A percentile compares a stretch with the other conserved stretches of the same genome.
These are phyloP conservation scores for Sandelia bainsii DNA, from an alignment of 2,797 vertebrate genomes.

Conservation along the genomic window DNA sequence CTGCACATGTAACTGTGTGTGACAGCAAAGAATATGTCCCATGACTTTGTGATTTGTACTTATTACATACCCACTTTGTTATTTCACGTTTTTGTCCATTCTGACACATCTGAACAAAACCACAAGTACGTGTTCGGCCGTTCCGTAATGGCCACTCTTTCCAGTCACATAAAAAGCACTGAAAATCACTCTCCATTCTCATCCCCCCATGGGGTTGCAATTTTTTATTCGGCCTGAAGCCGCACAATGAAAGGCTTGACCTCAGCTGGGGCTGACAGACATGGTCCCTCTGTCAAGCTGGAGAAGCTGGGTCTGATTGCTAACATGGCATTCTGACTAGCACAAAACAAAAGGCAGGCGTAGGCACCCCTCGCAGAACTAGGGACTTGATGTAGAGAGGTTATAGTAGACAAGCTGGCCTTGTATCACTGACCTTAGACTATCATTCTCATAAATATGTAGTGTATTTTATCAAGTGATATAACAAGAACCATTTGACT, in stretches of 20 bases:
- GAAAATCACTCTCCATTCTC: constrained; percentile 28
- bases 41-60: neutral
- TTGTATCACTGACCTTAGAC: neutral
- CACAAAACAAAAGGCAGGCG: constrained; percentile 32
- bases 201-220: constrained; percentile 25
- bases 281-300: constrained; percentile 52
- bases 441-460: neutral
- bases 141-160: constrained; percentile 2
- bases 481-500: neutral
- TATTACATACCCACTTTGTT: neutral
- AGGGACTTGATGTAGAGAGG: constrained; percentile 6
- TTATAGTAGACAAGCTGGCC: constrained; percentile 7
- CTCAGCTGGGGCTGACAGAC: constrained; percentile 30
- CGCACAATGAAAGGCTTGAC: constrained; percentile 58
- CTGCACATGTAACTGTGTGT: neutral
- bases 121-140: constrained; percentile 1
- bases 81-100: constrained; percentile 9
- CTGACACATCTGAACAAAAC: constrained; percentile 6
- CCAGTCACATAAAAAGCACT: constrained; percentile 22
- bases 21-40: neutral
- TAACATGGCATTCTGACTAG: constrained; percentile 56
- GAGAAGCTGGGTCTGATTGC: constrained; percentile 46
- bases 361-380: neutral
- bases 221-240: constrained; percentile 54
- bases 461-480: neutral